Percentiles rank a stretch among this genome's conserved stretches.
phyloP scores from a whole-genome alignment of 2,888 invertebrate genomes.

The Apamea epomidion region DNA sequence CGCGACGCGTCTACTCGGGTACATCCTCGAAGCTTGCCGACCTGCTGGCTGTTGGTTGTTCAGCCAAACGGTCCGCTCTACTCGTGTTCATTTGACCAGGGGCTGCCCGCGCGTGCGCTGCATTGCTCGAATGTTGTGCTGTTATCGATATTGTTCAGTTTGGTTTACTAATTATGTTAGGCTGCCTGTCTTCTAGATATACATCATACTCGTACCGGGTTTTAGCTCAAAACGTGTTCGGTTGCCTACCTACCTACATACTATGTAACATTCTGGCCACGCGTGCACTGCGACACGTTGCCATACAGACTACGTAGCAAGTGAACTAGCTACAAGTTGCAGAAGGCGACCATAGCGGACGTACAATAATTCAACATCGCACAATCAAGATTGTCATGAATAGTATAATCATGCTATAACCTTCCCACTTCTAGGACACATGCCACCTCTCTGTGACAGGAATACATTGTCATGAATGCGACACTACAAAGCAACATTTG shows the following conservation, averaged over 20 bases:
- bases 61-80: neutral
- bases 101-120: no score
- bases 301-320: neutral
- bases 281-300: neutral
- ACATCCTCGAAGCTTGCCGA: neutral
- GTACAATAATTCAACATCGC: neutral
- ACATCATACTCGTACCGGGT: no score
- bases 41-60: neutral
- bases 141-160: neutral
- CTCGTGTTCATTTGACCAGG: no score
- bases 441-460: no score
- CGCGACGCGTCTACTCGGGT: neutral
- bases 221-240: neutral
- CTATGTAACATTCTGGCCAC: no score
- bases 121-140: neutral
- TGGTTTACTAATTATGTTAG: neutral
- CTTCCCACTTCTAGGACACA: no score
- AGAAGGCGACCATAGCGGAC: neutral
- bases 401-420: no score
- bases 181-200: neutral
- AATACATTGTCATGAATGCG: neutral
- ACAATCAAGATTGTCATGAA: neutral
- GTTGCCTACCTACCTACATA: no score
- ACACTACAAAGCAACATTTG: neutral
- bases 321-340: neutral